Evolutionary conservation across 2,888 invertebrate genomes (phyloP).

Genomic region (Ditylenchus weischeri): DNA sequence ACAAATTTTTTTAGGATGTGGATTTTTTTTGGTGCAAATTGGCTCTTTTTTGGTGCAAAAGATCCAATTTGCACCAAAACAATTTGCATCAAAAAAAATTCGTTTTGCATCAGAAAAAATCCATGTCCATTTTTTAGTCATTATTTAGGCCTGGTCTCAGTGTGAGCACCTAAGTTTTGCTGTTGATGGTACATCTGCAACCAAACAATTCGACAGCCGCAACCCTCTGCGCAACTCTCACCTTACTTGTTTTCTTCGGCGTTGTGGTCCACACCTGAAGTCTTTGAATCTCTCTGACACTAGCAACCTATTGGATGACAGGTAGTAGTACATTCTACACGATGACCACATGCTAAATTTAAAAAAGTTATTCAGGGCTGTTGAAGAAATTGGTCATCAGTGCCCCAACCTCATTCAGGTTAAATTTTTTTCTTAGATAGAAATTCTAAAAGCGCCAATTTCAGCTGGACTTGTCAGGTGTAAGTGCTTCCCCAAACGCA

Average conservation of each 20-base stretch:
- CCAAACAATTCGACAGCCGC: constrained; percentile 37
- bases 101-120: too few relatives aligned
- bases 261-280: constrained; percentile 38
- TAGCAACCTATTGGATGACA: constrained; percentile 50
- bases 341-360: too few relatives aligned
- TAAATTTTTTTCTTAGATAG: background rate
- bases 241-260: constrained; percentile 41
- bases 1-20: too few relatives aligned
- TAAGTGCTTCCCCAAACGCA: constrained; percentile 42
- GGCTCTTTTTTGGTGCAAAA: too few relatives aligned
- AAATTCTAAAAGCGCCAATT: constrained; percentile 8
- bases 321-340: too few relatives aligned
- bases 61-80: too few relatives aligned
- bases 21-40: too few relatives aligned
- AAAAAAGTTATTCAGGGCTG: constrained; percentile 25
- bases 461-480: constrained; percentile 52
- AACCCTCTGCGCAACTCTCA: constrained; percentile 49
- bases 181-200: constrained; percentile 29
- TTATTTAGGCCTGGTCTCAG: constrained; percentile 44
- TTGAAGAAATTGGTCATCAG: constrained; percentile 42
- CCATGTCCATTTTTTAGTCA: too few relatives aligned
- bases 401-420: constrained; percentile 48
- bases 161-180: constrained; percentile 38
- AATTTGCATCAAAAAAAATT: too few relatives aligned
- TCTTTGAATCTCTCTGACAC: constrained; percentile 51